Base-by-base conservation (phyloP, 2,113 vertebrate species). In the Struthidea cinerea region DNA sequence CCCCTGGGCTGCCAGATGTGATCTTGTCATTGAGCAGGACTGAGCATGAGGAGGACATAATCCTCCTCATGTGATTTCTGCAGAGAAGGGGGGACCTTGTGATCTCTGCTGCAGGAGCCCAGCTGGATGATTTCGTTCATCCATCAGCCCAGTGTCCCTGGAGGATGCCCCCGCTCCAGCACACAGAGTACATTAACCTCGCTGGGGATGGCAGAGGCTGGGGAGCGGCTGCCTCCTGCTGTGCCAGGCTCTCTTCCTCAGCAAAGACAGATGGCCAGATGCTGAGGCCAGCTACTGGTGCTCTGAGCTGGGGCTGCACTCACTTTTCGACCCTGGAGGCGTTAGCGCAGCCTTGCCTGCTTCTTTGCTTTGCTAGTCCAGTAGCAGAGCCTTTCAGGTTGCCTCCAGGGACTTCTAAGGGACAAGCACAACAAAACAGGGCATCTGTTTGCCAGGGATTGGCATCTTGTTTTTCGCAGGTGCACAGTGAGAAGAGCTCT, bases 81-180 rank as follows among this genome's bases (percentile, higher is more conserved):
- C 79, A 60, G 67, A 56, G 70, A 80, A 23, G 3, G 24, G 8
- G 41, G 11, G 20, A 83, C 49, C n/a, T 69, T 80, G 71, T 28
- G 46, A 71, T 90, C 80, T 46, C 41, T 87, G 76, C 37, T 59
- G 80, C 14, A 10, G 35, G 35, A 93, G 39, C 39, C 69, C 89
- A 96, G 81, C 28, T 94, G 87, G n/a, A 55, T 91, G 16, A 73
- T 37, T 76, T 87, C 59, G 60, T 91, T 87, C 56, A 93, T 89
- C 64, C 53, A n/a, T 84, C 76, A 93, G 47, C 35, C 70, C 70
- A 21, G 33, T 33, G 67, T 75, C 83, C 89, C 89, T 39, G 17
- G 84, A 57, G 87, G 55, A 50, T 46, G 42, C 9, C 22, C n/a
- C 11, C 7, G 0, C 55, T 64, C 61, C 57, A 47, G 33, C 37